Percentiles rank a stretch among this genome's conserved stretches.
These are phyloP conservation scores for Mythimna lalbum DNA, from an alignment of 2,888 invertebrate genomes.

Conservation along the genomic window DNA sequence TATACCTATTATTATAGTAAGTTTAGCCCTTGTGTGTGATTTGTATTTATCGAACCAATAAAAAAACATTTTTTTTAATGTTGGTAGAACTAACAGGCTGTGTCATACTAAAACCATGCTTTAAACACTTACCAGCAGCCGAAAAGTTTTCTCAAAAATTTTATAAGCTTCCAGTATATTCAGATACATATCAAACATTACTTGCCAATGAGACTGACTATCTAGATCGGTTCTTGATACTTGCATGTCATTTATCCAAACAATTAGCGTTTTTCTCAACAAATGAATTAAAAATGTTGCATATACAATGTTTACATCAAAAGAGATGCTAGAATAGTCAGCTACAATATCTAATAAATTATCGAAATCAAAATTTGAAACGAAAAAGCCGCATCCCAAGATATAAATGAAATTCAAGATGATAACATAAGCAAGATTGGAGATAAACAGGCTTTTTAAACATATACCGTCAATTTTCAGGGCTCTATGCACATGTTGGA, in stretches of 20 bases:
- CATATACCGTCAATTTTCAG: slow-evolving; percentile 14
- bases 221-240: background rate
- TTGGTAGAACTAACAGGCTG: background rate
- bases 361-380: too few relatives aligned
- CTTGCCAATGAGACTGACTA: slow-evolving; percentile 12
- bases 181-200: slow-evolving; percentile 22
- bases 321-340: slow-evolving; percentile 17
- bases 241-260: slow-evolving; percentile 21
- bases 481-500: slow-evolving; percentile 22
- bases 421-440: slow-evolving; percentile 22
- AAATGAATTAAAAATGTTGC: slow-evolving; percentile 31
- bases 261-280: background rate
- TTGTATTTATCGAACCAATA: too few relatives aligned
- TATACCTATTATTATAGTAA: too few relatives aligned
- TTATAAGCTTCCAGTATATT: slow-evolving; percentile 24
- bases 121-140: slow-evolving; percentile 26
- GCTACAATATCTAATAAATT: slow-evolving; percentile 1
- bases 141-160: slow-evolving; percentile 35
- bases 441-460: background rate
- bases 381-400: background rate
- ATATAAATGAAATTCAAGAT: slow-evolving; percentile 22
- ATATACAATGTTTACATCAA: slow-evolving; percentile 35
- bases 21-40: too few relatives aligned
- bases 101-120: background rate
- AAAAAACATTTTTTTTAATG: background rate